Evolutionary conservation across 1,140 invertebrate species (phyloP).

Genomic region (Drosophila jambulina): DNA sequence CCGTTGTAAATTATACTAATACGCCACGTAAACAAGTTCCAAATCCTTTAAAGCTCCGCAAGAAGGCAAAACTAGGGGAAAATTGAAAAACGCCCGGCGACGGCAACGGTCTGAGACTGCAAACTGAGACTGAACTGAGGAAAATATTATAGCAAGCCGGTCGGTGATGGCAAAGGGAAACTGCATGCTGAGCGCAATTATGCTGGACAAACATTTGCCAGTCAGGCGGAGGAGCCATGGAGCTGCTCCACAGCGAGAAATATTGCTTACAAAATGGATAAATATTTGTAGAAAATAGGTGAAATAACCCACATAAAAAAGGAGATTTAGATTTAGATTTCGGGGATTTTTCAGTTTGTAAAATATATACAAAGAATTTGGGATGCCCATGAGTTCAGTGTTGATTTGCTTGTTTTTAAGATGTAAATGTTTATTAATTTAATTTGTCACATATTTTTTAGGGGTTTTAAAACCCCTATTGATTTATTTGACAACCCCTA

Average conservation of each 20-base stretch:
- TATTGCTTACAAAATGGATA: no score
- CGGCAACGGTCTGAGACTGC: constrained; percentile 2
- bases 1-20: constrained; percentile 78
- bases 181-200: constrained; percentile 82
- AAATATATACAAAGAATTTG: not conserved
- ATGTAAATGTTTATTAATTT: no score
- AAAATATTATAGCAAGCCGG: constrained; percentile 24
- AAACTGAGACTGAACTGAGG: constrained; percentile 19
- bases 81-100: constrained; percentile 52
- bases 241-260: constrained; percentile 8
- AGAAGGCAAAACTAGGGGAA: constrained; percentile 37
- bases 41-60: constrained; percentile 76
- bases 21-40: constrained; percentile 79
- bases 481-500: no score
- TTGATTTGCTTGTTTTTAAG: no score
- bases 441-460: no score
- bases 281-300: not conserved
- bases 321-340: not conserved
- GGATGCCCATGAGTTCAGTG: no score
- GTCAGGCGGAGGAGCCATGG: constrained; percentile 31
- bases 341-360: no score
- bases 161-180: constrained; percentile 52
- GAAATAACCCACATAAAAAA: not conserved
- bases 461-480: no score
- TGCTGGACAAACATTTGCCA: constrained; percentile 83